These are phyloP conservation scores for Sminthurides aquaticus DNA, from an alignment of 2,888 invertebrate genomes.

Conservation along the genomic window DNA sequence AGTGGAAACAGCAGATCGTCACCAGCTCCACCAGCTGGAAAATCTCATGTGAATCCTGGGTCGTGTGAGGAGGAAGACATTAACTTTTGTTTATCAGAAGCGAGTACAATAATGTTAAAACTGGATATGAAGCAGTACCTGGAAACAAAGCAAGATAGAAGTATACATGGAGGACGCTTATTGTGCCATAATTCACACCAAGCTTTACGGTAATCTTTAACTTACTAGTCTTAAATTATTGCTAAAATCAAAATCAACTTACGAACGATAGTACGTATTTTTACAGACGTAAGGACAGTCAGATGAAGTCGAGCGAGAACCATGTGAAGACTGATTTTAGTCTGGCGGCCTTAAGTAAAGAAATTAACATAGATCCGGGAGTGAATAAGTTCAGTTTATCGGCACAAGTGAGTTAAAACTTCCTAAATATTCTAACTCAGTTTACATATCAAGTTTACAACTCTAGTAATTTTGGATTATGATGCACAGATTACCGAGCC, in stretches of 20 bases:
- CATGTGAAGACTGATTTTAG: slow-evolving; percentile 62
- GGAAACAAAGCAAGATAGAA: slow-evolving; percentile 74
- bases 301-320: slow-evolving; percentile 60
- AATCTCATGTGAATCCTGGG: slow-evolving; percentile 25
- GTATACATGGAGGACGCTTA: slow-evolving; percentile 65
- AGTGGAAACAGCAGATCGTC: slow-evolving; percentile 10
- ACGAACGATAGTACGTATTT: too few species aligned
- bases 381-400: slow-evolving; percentile 47
- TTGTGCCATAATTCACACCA: slow-evolving; percentile 58
- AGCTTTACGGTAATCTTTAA: slow-evolving; percentile 45
- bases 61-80: slow-evolving; percentile 54
- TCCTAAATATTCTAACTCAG: not conserved
- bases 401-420: slow-evolving; percentile 46
- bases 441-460: too few species aligned
- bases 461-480: too few species aligned
- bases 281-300: slow-evolving; percentile 48
- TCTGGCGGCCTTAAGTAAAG: slow-evolving; percentile 51
- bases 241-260: too few species aligned
- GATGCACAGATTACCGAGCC: slow-evolving; percentile 30
- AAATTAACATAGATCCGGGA: slow-evolving; percentile 49
- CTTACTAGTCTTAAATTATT: slow-evolving; percentile 5
- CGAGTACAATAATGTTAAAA: slow-evolving; percentile 45
- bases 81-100: slow-evolving; percentile 52
- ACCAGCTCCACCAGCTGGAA: slow-evolving; percentile 8
- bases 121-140: slow-evolving; percentile 62